Percentiles rank a stretch among this genome's conserved stretches.
These are phyloP conservation scores for Halyomorpha halys DNA, from an alignment of 1,140 invertebrate genomes.

Conservation along the genomic window DNA sequence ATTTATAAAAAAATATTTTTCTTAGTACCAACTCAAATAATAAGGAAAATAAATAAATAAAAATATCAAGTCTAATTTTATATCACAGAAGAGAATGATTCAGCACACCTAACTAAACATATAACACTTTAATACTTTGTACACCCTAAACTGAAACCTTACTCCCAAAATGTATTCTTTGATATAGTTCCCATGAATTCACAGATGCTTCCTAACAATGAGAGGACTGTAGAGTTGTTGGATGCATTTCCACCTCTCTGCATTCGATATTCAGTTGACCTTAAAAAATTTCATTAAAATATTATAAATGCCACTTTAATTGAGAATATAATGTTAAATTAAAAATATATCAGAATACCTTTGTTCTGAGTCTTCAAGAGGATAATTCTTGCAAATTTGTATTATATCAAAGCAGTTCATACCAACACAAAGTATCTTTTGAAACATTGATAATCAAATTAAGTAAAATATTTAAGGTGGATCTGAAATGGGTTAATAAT, in stretches of 20 bases:
- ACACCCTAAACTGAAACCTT: neutral
- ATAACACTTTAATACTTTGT: too few species aligned
- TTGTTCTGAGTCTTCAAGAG: slow-evolving; percentile 41
- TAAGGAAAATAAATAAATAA: too few species aligned
- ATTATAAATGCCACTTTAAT: neutral
- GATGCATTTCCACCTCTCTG: slow-evolving; percentile 59
- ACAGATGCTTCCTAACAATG: slow-evolving; percentile 43
- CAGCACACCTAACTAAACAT: too few species aligned
- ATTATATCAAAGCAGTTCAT: slow-evolving; percentile 43
- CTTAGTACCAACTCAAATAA: too few species aligned
- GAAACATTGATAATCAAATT: neutral
- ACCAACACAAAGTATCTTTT: slow-evolving; percentile 39
- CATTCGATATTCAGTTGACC: slow-evolving; percentile 47
- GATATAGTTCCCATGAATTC: slow-evolving; percentile 44
- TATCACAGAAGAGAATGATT: too few species aligned
- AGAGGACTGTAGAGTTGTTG: slow-evolving; percentile 53
- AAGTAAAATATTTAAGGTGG: too few species aligned
- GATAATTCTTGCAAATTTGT: slow-evolving; percentile 40
- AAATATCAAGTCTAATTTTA: too few species aligned
- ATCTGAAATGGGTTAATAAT: too few species aligned
- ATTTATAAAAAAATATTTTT: too few species aligned
- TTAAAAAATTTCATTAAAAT: slow-evolving; percentile 32
- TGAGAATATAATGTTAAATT: neutral
- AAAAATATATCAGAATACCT: slow-evolving; percentile 32
- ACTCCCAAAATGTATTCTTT: neutral